Percentiles rank a stretch among this genome's conserved stretches.
Evolutionary conservation across 2,113 vertebrate species (phyloP).

Genomic region (Psettodes erumei): DNA sequence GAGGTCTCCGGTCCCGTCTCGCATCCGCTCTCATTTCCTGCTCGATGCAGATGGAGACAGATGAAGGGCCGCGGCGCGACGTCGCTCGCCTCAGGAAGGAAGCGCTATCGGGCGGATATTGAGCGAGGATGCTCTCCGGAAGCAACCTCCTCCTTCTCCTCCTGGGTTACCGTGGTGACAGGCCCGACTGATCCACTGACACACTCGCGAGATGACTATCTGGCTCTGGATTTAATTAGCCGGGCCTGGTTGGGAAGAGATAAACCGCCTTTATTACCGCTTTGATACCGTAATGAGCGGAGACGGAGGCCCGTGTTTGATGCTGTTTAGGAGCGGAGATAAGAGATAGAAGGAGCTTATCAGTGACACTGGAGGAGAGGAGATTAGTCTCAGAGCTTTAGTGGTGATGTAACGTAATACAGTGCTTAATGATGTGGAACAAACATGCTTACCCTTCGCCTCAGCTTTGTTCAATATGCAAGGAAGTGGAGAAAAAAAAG

Average conservation of each 20-base stretch:
- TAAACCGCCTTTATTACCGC: slow-evolving; percentile 71
- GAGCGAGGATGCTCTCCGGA: slow-evolving; percentile 56
- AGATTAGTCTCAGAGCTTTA: slow-evolving; percentile 72
- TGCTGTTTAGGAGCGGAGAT: slow-evolving; percentile 52
- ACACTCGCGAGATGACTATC: slow-evolving; percentile 77
- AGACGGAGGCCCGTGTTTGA: slow-evolving; percentile 59
- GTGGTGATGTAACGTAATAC: slow-evolving; percentile 60
- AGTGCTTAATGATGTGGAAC: slow-evolving; percentile 68
- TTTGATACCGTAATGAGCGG: slow-evolving; percentile 69
- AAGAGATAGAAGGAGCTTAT: slow-evolving; percentile 61
- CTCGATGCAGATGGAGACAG: slow-evolving; percentile 35
- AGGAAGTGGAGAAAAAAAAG: slow-evolving; percentile 13
- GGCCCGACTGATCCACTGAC: slow-evolving; percentile 77
- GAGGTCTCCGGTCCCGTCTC: slow-evolving; percentile 41
- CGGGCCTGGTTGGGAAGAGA: slow-evolving; percentile 67
- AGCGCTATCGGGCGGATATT: slow-evolving; percentile 67
- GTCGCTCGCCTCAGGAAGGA: slow-evolving; percentile 59
- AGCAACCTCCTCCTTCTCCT: slow-evolving; percentile 39
- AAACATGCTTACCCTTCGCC: slow-evolving; percentile 58
- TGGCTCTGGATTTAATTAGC: slow-evolving; percentile 79
- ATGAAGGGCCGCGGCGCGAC: slow-evolving; percentile 17
- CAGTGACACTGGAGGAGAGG: slow-evolving; percentile 50
- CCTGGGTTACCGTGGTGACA: slow-evolving; percentile 72
- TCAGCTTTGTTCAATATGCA: slow-evolving; percentile 52
- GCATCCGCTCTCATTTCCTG: slow-evolving; percentile 72